Percentiles rank a stretch among this genome's conserved stretches.
phyloP scores from a whole-genome alignment of 2,888 invertebrate species.

The Melangyna quadrimaculata region DNA sequence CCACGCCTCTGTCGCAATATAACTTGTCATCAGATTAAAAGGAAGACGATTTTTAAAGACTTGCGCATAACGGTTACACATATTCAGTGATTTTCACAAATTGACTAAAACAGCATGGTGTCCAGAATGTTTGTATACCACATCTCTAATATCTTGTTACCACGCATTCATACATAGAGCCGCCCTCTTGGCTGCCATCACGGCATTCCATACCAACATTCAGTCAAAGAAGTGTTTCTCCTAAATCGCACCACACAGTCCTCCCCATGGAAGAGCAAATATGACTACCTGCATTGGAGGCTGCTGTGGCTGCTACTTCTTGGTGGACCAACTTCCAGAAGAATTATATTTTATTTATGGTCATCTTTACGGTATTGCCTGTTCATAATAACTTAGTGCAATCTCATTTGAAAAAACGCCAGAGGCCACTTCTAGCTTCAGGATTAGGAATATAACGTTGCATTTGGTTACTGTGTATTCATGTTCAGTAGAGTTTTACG shows the following conservation, averaged over 20 bases:
- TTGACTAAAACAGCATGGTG: background rate
- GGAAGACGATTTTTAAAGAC: background rate
- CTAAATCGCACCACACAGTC: background rate
- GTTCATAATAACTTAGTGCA: constrained; percentile 11
- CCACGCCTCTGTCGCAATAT: constrained; percentile 24
- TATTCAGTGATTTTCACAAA: constrained; percentile 6
- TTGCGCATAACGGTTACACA: constrained; percentile 9
- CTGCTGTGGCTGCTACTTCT: background rate
- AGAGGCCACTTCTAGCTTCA: background rate
- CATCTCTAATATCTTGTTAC: constrained; percentile 16
- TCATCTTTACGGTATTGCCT: constrained; percentile 4
- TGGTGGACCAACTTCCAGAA: background rate
- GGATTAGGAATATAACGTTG: background rate
- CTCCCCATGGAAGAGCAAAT: background rate
- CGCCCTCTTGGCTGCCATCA: background rate
- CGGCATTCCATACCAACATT: background rate
- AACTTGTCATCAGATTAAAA: constrained; percentile 14
- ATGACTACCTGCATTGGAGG: background rate
- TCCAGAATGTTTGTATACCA: background rate
- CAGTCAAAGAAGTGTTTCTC: background rate
- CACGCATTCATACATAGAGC: background rate
- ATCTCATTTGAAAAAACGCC: background rate
- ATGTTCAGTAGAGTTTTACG: background rate
- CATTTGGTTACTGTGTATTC: background rate
- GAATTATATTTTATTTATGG: constrained; percentile 5